These are phyloP conservation scores for Drosophila tanythrix DNA, from an alignment of 2,888 invertebrate genomes.

Conservation along the genomic window DNA sequence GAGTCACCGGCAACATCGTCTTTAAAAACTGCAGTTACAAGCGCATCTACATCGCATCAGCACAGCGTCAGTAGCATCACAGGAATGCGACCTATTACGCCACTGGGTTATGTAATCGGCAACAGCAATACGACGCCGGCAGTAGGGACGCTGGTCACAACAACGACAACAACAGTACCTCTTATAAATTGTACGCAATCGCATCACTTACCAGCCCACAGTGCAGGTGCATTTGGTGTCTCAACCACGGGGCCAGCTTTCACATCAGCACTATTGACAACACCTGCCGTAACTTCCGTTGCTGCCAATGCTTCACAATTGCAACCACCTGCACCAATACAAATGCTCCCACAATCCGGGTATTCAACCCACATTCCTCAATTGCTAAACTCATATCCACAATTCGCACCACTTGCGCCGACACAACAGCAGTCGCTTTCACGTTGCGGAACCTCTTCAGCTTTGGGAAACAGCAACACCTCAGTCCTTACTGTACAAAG, in stretches of 20 bases:
- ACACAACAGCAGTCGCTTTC: constrained; percentile 86
- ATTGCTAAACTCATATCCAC: constrained; percentile 76
- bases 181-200: constrained; percentile 48
- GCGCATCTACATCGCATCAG: constrained; percentile 32
- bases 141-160: constrained; percentile 40
- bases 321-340: constrained; percentile 52
- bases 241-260: constrained; percentile 30
- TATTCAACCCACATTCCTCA: constrained; percentile 74
- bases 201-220: constrained; percentile 55
- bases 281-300: constrained; percentile 40
- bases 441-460: constrained; percentile 84
- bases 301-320: constrained; percentile 62
- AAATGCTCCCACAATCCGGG: constrained; percentile 63
- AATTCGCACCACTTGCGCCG: constrained; percentile 79
- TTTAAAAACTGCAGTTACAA: constrained; percentile 51
- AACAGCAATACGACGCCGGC: constrained; percentile 53
- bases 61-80: constrained; percentile 28
- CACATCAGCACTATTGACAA: constrained; percentile 41
- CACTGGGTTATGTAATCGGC: constrained; percentile 54
- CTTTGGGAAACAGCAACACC: constrained; percentile 53
- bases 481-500: constrained; percentile 60
- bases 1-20: constrained; percentile 70
- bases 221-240: constrained; percentile 38
- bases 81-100: constrained; percentile 64
- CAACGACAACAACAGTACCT: constrained; percentile 55